Evolutionary conservation across 2,113 vertebrate genomes (phyloP), one percentile per base, ranked within the genome.

Genomic region (Esox niger): DNA sequence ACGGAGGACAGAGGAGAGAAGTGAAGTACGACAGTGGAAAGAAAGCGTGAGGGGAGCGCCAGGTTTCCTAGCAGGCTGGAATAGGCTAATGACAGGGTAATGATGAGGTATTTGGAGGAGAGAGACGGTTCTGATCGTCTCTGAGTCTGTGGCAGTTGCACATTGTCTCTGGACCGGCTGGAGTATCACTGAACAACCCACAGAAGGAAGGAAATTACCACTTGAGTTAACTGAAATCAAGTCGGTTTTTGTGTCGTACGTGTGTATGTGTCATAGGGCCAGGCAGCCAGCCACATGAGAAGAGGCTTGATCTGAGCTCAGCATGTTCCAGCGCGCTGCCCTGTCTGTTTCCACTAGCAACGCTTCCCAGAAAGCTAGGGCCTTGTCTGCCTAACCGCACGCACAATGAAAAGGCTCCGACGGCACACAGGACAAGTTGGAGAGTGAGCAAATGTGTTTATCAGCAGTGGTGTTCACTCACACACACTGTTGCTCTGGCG

Each of bases 391-490:
- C 38, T 25, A 79, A 83, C 84, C 85, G 65, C 81, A 74, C 73
- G 69, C 79, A 67, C 65, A 68, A 38, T 35, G 47, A 47, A 52
- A 33, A n/a, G 78, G 79, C 80, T 80, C 71, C 66, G 60, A 67
- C 76, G 79, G 73, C 76, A 58, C 30, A 0, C 69, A 67, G 75
- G 81, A 76, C 77, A 76, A 64, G 77, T 78, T 76, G 77, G 65
- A 73, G 79, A 84, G 65, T 70, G 80, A 83, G 79, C 90, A 89
- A 88, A 87, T 88, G 88, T 89, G 86, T 83, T 88, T 81, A 86
- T 82, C 79, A 80, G 75, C 55, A 17, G 35, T 57, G 47, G 46
- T 77, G 70, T 76, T 67, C 26, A 60, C 64, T 72, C 70, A 54
- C 64, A 66, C 69, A 66, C 65, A 79, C 74, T 23, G 38, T 8